A percentile compares a stretch with the other conserved stretches of the same genome.
phyloP scores from a whole-genome alignment of 2,797 vertebrate species.

The Platyrinchus mystaceus region DNA sequence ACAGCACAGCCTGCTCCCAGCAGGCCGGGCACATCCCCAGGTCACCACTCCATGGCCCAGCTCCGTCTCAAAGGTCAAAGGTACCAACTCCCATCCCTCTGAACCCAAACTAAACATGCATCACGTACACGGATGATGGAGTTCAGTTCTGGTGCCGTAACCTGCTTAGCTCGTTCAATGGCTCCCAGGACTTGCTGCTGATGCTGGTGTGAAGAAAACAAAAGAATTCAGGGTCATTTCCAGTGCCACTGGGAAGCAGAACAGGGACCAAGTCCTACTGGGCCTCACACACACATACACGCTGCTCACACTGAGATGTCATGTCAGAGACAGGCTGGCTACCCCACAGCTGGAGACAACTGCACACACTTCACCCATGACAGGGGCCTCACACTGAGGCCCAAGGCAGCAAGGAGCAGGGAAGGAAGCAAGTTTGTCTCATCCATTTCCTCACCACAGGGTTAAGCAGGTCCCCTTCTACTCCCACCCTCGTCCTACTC shows the following conservation, averaged over 20 bases:
- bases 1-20: background rate
- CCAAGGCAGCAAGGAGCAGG: background rate
- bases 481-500: background rate
- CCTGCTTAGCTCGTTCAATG: conserved; percentile 97
- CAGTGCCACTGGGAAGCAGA: background rate
- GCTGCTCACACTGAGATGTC: background rate
- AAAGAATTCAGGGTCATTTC: background rate
- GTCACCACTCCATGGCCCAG: background rate
- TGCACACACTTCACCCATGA: background rate
- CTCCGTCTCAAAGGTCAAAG: background rate
- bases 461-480: background rate
- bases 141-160: conserved; percentile 97
- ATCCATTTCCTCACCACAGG: background rate
- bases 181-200: conserved; percentile 98
- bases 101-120: background rate
- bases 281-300: background rate
- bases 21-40: background rate
- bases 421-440: rapidly evolving
- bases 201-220: conserved; percentile 78
- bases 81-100: rapidly evolving
- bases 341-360: background rate
- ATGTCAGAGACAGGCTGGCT: background rate
- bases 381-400: background rate
- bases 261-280: background rate
- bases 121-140: conserved; percentile 95